phyloP scores from a whole-genome alignment of 35 echinoderm and acorn worm genomes.

The Hemicentrotus pulcherrimus region DNA sequence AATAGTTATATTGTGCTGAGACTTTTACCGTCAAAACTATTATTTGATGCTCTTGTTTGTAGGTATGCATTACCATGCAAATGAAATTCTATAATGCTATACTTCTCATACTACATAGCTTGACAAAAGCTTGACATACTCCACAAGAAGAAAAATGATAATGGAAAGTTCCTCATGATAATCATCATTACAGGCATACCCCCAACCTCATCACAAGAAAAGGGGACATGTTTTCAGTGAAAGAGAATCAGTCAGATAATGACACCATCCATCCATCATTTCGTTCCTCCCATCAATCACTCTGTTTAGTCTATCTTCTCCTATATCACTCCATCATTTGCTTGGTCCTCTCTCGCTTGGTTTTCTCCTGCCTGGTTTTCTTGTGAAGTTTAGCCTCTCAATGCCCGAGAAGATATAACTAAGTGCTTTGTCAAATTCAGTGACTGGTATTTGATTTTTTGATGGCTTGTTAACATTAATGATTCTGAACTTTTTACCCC shows the following conservation, averaged over 20 bases:
- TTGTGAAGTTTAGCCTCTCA: too few relatives aligned
- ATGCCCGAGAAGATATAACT: too few relatives aligned
- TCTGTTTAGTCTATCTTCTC: neutral
- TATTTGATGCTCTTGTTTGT: neutral
- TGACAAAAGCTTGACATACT: neutral
- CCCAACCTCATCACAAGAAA: neutral
- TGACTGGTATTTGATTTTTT: too few relatives aligned
- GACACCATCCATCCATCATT: constrained; percentile 1
- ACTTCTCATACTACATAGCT: neutral
- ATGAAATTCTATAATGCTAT: neutral
- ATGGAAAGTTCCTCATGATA: neutral
- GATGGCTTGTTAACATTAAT: too few relatives aligned
- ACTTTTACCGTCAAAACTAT: neutral
- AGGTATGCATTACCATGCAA: neutral
- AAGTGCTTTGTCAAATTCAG: too few relatives aligned
- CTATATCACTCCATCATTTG: neutral
- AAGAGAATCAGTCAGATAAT: neutral
- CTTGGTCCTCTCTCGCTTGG: neutral
- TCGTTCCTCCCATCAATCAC: neutral
- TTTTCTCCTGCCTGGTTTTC: too few relatives aligned
- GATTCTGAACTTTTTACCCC: too few relatives aligned
- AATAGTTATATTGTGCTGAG: neutral
- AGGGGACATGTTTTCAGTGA: neutral
- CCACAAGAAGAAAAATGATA: neutral
- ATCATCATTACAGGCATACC: neutral